Base-by-base conservation (phyloP, 1,140 invertebrate genomes). In the Zelostemma sp. region DNA sequence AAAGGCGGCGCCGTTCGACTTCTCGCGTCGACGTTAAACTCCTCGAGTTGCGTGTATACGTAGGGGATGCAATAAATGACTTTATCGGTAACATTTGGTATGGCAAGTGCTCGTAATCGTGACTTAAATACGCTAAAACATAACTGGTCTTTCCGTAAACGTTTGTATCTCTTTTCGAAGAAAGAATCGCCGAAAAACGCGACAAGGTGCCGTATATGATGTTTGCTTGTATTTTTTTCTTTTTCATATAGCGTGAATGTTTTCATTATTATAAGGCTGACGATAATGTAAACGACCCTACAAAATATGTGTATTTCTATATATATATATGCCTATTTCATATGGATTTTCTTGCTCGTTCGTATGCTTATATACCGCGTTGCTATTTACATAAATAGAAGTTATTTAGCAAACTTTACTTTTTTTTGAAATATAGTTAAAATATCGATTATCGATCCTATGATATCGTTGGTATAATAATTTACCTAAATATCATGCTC, bases 291-390 rank as follows among this genome's bases (percentile, higher is more conserved):
- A 85, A 85, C 82, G 81, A 85, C 81, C 82, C 84, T 85, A 85
- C 83, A 85, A 85, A 85, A 85, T 85, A 85, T 85, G 78, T 83
- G 75, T 81, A 80, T 83, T 82, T 84, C 76, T 84, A 83, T 83
- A 78, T 80, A 55, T 73, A 57, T 64, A 57, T 74, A 58, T 72
- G 50, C 71, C 73, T 80, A 77, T 82, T 65, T 79, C 72, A 75
- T 76, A 73, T 74, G 70, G 46, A 75, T 77, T 76, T 75, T 74
- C 61, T 63, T 59, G 60, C 59, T 68, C 50, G 56, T 75, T 74
- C 43, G 62, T 50, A 68, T 67, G 68, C 76, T 78, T 72, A 73
- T 65, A 47, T 40, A 73, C 72, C 54, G 66, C 62, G 60, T 78
- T 79, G 73, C 63, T 78, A 79, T 83, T 76, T 82, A 82, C 79